Percentiles rank a stretch among this genome's conserved stretches.
phyloP scores from a whole-genome alignment of 2,113 vertebrate genomes.

The Azemiops feae region DNA sequence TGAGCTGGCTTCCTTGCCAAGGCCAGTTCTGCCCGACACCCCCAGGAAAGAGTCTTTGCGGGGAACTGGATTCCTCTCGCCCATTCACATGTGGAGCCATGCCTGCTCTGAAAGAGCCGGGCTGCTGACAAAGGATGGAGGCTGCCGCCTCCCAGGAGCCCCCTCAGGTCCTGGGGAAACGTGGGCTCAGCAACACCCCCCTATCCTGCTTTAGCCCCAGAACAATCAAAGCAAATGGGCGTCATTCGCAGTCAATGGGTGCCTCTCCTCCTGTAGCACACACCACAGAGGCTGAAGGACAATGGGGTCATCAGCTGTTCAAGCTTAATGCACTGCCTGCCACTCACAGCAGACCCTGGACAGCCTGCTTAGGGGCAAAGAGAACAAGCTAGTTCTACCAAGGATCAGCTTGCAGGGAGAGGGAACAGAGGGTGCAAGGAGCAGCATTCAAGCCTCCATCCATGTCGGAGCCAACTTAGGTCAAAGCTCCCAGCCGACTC shows the following conservation, averaged over 20 bases:
- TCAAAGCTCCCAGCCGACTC: background rate
- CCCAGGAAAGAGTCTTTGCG: background rate
- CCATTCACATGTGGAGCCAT: background rate
- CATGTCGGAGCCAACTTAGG: background rate
- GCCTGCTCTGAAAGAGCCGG: rapidly evolving
- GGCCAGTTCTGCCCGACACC: background rate
- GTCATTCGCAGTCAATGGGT: background rate
- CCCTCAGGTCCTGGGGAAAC: background rate
- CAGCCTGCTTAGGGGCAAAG: background rate
- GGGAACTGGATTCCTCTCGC: background rate
- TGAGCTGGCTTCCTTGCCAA: background rate
- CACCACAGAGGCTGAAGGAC: background rate
- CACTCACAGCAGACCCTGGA: background rate
- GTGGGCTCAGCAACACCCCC: background rate
- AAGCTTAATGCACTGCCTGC: background rate
- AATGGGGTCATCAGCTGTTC: background rate
- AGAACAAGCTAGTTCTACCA: background rate
- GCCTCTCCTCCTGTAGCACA: background rate
- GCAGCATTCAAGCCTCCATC: background rate
- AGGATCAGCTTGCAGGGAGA: background rate
- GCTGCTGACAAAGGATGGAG: background rate
- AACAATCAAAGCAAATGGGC: background rate
- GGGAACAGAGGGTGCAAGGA: background rate
- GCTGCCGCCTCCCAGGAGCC: background rate
- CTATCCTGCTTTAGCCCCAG: background rate